phyloP scores from a whole-genome alignment of 2,888 invertebrate species.

The Polylopha cassiicola region DNA sequence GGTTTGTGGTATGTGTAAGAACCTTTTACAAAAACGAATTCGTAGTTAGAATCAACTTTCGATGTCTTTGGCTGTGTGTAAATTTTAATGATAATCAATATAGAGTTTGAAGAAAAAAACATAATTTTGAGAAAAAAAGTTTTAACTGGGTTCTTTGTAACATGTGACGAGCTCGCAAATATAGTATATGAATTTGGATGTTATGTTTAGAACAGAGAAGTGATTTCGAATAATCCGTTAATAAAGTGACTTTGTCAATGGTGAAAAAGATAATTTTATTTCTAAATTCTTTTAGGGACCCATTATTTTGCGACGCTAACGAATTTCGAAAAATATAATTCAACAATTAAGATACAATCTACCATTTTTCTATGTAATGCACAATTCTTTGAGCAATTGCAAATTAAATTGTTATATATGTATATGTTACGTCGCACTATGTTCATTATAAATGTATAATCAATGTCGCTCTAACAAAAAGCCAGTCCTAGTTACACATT shows the following conservation, averaged over 20 bases:
- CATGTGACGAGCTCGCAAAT: slow-evolving; percentile 51
- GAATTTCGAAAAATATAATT: slow-evolving; percentile 29
- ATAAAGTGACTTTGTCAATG: slow-evolving; percentile 72
- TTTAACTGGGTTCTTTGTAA: slow-evolving; percentile 58
- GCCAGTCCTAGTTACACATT: too few relatives aligned
- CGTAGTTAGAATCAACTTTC: slow-evolving; percentile 69
- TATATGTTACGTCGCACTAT: too few relatives aligned
- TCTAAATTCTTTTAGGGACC: slow-evolving; percentile 27
- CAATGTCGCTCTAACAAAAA: too few relatives aligned
- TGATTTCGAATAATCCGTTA: slow-evolving; percentile 65
- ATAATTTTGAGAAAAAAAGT: slow-evolving; percentile 72
- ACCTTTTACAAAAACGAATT: slow-evolving; percentile 55
- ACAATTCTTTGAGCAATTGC: slow-evolving; percentile 4
- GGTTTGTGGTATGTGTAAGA: slow-evolving; percentile 51
- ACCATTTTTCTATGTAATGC: slow-evolving; percentile 67
- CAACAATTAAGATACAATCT: slow-evolving; percentile 41
- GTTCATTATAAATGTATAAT: too few relatives aligned
- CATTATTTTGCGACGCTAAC: slow-evolving; percentile 63
- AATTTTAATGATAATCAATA: slow-evolving; percentile 61
- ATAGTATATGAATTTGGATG: slow-evolving; percentile 55
- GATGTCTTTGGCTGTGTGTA: slow-evolving; percentile 76
- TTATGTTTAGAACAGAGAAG: slow-evolving; percentile 69
- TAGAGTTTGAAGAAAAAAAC: slow-evolving; percentile 49
- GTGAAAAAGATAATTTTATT: slow-evolving; percentile 52
- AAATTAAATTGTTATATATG: too few relatives aligned